Evolutionary conservation across 1,140 invertebrate genomes (phyloP).

Genomic region (Chionoecetes opilio): DNA sequence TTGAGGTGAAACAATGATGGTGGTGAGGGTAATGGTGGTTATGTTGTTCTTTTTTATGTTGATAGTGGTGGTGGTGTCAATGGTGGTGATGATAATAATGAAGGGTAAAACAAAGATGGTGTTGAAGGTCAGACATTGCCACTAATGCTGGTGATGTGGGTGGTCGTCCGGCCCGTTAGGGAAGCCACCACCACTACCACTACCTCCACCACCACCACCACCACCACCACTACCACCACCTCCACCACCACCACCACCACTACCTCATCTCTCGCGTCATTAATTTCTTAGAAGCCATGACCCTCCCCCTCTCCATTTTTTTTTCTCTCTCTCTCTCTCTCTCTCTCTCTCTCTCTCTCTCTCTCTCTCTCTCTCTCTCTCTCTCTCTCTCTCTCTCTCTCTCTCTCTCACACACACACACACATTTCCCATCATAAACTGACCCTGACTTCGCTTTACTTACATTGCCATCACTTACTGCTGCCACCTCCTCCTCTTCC

Average conservation of each 20-base stretch:
- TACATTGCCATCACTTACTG: too few relatives aligned
- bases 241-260: neutral
- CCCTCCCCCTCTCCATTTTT: neutral
- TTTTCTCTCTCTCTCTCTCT: slow-evolving; percentile 7
- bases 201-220: neutral
- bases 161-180: neutral
- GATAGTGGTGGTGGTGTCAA: neutral
- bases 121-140: neutral
- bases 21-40: neutral
- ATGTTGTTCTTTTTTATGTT: too few relatives aligned
- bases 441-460: too few relatives aligned
- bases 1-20: neutral
- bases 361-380: slow-evolving; percentile 3
- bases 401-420: neutral
- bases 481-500: neutral
- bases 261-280: too few relatives aligned
- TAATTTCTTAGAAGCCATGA: neutral
- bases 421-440: neutral
- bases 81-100: neutral
- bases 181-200: neutral
- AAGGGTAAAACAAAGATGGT: neutral
- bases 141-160: neutral
- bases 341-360: neutral
- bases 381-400: neutral
- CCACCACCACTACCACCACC: neutral